Conservation (phyloP, 2,888 invertebrate genomes). For the Folsomia candida region DNA sequence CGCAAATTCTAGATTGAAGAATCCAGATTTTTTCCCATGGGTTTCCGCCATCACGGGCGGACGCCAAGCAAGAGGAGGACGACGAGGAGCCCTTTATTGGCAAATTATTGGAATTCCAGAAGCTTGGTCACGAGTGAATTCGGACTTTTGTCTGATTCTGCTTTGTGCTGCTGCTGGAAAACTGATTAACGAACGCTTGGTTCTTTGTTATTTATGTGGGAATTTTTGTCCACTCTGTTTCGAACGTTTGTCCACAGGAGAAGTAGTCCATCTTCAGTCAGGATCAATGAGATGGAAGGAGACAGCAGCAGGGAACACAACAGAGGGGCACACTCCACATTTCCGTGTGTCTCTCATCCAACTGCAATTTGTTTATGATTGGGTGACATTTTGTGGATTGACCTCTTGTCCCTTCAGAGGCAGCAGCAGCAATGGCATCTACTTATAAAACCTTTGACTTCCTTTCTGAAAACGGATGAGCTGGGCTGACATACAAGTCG, state of each 20-base stretch:
- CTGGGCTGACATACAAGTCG: background rate
- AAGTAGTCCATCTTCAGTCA: too few species aligned
- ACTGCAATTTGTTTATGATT: background rate
- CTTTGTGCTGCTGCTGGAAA: background rate
- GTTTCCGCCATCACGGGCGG: too few species aligned
- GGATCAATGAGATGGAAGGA: background rate
- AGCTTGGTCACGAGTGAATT: background rate
- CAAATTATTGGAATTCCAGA: constrained; percentile 4
- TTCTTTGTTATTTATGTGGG: background rate
- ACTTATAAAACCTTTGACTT: background rate
- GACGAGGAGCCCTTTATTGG: background rate
- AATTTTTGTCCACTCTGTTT: background rate
- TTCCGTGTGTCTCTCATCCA: background rate
- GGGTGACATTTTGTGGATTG: background rate
- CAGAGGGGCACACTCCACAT: too few species aligned
- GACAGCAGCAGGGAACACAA: background rate
- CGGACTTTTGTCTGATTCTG: background rate
- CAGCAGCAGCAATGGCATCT: too few species aligned
- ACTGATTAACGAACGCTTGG: background rate
- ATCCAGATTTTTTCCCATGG: background rate
- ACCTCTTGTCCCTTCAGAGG: background rate
- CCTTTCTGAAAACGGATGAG: background rate
- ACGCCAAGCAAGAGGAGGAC: too few species aligned
- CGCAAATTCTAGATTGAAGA: background rate
- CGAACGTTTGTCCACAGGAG: too few species aligned